Conservation (phyloP, 2,797 vertebrate species). For the Danio choprae region DNA sequence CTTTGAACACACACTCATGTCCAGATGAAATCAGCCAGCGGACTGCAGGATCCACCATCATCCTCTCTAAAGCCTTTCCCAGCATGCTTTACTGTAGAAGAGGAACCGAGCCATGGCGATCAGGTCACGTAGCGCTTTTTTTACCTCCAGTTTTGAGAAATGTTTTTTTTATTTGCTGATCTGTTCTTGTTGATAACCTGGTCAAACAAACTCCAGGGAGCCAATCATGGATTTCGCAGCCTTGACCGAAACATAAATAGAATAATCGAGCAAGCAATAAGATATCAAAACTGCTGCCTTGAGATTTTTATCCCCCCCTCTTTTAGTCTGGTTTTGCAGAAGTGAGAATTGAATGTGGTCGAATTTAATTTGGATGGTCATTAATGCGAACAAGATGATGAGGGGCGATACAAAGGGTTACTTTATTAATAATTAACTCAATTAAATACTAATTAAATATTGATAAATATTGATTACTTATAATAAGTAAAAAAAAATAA, state of each 20-base stretch:
- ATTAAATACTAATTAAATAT: too few relatives aligned
- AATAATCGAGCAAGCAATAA: slow-evolving; percentile 75
- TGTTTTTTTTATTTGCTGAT: slow-evolving; percentile 65
- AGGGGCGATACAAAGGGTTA: not conserved
- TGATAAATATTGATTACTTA: too few relatives aligned
- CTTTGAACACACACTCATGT: slow-evolving; percentile 81
- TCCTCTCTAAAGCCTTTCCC: slow-evolving; percentile 34
- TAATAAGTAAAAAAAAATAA: too few relatives aligned
- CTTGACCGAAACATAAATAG: slow-evolving; percentile 79
- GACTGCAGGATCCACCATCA: slow-evolving; percentile 67
- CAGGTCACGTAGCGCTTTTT: slow-evolving; percentile 65
- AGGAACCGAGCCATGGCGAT: slow-evolving; percentile 57
- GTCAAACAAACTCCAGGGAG: slow-evolving; percentile 66
- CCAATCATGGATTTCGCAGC: slow-evolving; percentile 73
- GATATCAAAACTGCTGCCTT: slow-evolving; percentile 53
- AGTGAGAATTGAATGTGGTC: slow-evolving; percentile 13
- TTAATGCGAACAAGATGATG: not conserved
- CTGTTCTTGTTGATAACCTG: slow-evolving; percentile 69
- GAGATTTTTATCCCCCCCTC: not conserved
- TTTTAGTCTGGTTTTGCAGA: slow-evolving; percentile 1
- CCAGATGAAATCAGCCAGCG: slow-evolving; percentile 80
- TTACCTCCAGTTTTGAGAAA: slow-evolving; percentile 56
- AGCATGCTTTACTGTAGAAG: slow-evolving; percentile 32
- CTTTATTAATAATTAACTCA: too few relatives aligned
- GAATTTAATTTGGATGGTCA: too few relatives aligned